Evolutionary conservation across 2,888 invertebrate genomes (phyloP).

Genomic region (Andrena fulva): DNA sequence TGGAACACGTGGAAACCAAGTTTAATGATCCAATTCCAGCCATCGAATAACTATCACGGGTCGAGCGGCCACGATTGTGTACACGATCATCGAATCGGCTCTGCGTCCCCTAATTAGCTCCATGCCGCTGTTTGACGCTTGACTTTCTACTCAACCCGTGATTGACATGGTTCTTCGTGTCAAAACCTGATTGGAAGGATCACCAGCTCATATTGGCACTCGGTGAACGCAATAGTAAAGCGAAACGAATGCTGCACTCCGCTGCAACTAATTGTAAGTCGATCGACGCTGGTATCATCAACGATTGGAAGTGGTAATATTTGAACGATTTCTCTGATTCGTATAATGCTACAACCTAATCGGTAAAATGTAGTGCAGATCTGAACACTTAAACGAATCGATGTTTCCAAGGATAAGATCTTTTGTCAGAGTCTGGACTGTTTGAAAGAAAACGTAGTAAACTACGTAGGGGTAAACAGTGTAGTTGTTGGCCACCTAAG

Average conservation of each 20-base stretch:
- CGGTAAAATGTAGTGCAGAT: no score
- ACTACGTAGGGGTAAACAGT: no score
- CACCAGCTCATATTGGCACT: conserved; percentile 45
- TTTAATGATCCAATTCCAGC: background rate
- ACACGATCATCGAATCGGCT: conserved; percentile 24
- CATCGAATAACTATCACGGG: background rate
- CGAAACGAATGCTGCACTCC: conserved; percentile 25
- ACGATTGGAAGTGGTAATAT: background rate
- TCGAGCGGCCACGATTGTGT: background rate
- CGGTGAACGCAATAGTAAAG: conserved; percentile 36
- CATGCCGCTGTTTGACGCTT: conserved; percentile 41
- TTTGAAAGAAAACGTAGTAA: no score
- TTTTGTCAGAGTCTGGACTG: no score
- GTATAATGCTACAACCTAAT: no score
- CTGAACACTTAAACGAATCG: no score
- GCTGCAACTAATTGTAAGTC: conserved; percentile 11
- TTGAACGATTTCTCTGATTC: no score
- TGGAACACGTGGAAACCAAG: background rate
- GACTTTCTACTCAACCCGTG: conserved; percentile 55
- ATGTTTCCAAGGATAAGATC: no score
- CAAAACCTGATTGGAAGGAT: conserved; percentile 60
- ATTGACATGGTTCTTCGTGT: conserved; percentile 60
- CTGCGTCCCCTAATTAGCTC: conserved; percentile 59
- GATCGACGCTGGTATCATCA: conserved; percentile 4
- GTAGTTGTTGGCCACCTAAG: no score